phyloP scores from a whole-genome alignment of 2,113 vertebrate species.

The Oceanites oceanicus region DNA sequence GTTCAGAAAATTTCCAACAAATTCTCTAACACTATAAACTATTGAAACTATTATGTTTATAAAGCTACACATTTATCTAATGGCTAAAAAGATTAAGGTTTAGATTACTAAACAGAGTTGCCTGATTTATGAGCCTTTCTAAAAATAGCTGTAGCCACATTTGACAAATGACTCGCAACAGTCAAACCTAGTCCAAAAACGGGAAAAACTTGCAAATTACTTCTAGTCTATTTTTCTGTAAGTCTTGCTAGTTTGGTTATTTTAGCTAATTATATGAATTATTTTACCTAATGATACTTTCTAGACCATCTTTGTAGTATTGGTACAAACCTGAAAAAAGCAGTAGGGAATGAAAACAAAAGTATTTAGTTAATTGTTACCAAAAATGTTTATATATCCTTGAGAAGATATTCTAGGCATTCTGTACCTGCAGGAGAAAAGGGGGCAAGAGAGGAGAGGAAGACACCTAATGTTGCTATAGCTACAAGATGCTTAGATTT shows the following conservation, averaged over 20 bases:
- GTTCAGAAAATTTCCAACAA: not conserved
- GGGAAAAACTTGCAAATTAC: not conserved
- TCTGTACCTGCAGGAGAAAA: constrained; percentile 44
- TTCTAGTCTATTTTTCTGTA: not conserved
- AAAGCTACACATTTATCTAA: not conserved
- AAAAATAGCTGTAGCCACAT: not conserved
- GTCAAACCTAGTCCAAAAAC: not conserved
- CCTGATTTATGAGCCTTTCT: not conserved
- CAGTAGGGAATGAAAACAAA: not conserved
- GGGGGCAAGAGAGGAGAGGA: not conserved
- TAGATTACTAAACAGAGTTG: not conserved
- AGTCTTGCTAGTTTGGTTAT: not conserved
- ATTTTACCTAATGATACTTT: not conserved
- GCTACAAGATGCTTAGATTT: constrained; percentile 63
- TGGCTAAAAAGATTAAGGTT: not conserved
- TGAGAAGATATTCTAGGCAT: constrained; percentile 25
- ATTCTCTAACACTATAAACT: not conserved
- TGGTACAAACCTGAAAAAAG: not conserved
- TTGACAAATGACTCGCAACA: not conserved
- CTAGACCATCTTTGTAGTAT: not conserved
- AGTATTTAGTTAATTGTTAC: not conserved
- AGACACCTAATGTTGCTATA: constrained; percentile 58
- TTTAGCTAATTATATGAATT: not conserved
- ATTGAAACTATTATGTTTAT: not conserved
- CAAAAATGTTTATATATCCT: not conserved